Conservation (phyloP, 2,797 vertebrate genomes). For the Orestias chungarensis region DNA sequence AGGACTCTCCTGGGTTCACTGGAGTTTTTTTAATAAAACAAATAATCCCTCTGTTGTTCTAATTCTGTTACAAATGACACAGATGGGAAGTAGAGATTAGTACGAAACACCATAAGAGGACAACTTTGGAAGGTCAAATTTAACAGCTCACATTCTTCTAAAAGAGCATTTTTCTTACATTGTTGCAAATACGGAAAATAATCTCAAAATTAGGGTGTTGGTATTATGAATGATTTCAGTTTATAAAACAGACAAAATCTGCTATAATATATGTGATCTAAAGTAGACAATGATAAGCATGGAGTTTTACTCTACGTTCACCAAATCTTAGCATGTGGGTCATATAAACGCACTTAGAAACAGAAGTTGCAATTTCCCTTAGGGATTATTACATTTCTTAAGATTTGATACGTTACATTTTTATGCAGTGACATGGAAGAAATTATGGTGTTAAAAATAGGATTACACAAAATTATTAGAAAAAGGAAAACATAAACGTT, state of each 20-base stretch:
- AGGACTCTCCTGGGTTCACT: background rate
- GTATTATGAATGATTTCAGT: background rate
- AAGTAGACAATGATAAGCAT: background rate
- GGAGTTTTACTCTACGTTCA: background rate
- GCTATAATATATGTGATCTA: background rate
- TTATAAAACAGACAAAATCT: background rate
- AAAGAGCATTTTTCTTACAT: background rate
- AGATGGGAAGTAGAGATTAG: background rate
- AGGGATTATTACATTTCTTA: too few relatives aligned
- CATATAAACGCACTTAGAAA: background rate
- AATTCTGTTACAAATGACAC: background rate
- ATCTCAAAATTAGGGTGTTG: too few relatives aligned
- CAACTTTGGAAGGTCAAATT: background rate
- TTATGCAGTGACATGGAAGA: background rate
- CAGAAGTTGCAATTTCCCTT: background rate
- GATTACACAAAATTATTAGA: background rate
- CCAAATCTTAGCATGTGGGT: background rate
- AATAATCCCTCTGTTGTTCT: background rate
- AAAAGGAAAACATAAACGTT: background rate
- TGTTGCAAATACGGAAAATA: background rate
- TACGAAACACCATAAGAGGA: background rate
- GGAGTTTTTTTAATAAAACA: background rate
- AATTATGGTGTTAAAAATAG: background rate
- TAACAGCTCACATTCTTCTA: background rate
- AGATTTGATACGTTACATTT: too few relatives aligned